Evolutionary conservation across 2,797 vertebrate genomes (phyloP).

Genomic region (Stomatorhinus walkeri): DNA sequence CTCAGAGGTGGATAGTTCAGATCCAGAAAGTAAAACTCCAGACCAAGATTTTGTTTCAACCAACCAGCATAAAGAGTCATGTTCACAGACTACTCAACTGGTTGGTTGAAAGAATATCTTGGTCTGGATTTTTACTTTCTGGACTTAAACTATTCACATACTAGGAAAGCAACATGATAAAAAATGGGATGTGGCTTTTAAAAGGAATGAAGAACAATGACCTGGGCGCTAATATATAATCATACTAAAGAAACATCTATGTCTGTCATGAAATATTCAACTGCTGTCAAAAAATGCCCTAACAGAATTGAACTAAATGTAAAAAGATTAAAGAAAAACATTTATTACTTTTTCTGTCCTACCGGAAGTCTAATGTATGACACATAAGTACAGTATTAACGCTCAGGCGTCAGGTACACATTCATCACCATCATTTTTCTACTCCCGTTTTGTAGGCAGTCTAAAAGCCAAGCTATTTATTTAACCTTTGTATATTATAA

Average conservation of each 20-base stretch:
- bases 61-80: neutral
- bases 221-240: neutral
- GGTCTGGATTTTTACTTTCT: neutral
- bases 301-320: neutral
- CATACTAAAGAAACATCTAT: neutral
- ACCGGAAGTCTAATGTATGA: neutral
- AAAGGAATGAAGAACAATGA: neutral
- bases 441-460: neutral
- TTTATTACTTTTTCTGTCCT: neutral
- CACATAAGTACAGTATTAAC: neutral
- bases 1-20: neutral
- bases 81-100: neutral
- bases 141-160: neutral
- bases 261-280: neutral
- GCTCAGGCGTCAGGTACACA: neutral
- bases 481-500: neutral
- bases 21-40: neutral
- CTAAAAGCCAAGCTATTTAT: neutral
- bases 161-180: neutral
- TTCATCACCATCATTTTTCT: neutral
- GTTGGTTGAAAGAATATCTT: neutral
- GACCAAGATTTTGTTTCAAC: neutral
- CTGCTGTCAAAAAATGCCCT: neutral
- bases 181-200: neutral
- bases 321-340: neutral